Evolutionary conservation across 1,140 invertebrate species (phyloP), one percentile per base, ranked within the genome.

Genomic region (Hycleus phaleratus): DNA sequence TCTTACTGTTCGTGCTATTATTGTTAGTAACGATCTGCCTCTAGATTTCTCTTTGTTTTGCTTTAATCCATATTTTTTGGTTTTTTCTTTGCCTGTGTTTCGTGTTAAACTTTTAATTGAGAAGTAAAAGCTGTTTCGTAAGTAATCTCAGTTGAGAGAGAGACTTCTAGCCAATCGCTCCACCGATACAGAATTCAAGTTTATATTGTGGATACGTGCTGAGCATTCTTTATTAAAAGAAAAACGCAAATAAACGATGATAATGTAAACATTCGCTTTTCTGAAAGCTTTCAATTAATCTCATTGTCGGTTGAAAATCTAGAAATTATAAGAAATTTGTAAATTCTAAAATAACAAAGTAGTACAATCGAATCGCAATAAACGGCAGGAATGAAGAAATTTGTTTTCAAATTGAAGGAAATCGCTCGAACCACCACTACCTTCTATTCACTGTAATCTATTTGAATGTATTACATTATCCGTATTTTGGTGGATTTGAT

Each of bases 271-370:
- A 38, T 38, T 7, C 38, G 39, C 50, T 40, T 47, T 50, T 32
- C 50, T 59, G 47, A 59, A 59, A 59, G 58, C 51, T 59, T 59
- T 59, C 46, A 40, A 38, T 39, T 59, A 59, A 59, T 50, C 51
- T 48, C 24, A 59, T 59, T 50, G 58, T 9, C 26, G 50, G 38
- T 45, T 52, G 54, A 59, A 59, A 48, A 59, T 52, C 32, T 53
- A 59, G 44, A 59, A 59, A 59, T 49, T 49, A 18, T 18, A 18
- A 18, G 18, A 1, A 1, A 18, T 46, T 51, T 26, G 52, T 40
- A 59, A 53, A 58, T 51, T 58, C 51, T 40, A 49, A 52, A 45
- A 58, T 46, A 45, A 46, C 8, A 39, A 26, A 32, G 9, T 38
- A 49, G 49, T 46, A 42, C 42, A 38, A 32, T 32, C 32, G 7